phyloP scores from a whole-genome alignment of 2,797 vertebrate genomes.

The Poecilia velifera region DNA sequence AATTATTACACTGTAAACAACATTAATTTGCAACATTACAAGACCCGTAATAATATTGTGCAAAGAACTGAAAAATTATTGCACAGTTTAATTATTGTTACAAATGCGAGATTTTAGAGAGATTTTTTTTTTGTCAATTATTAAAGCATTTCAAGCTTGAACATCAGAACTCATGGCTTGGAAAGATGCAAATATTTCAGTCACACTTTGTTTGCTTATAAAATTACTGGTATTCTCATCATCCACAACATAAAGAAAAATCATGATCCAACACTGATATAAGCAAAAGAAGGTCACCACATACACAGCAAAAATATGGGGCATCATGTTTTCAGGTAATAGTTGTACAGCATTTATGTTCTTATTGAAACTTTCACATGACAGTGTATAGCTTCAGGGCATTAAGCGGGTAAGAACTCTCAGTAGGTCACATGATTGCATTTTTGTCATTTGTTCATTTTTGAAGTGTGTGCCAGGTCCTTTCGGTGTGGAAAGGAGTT shows the following conservation, averaged over 20 bases:
- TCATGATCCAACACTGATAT: not conserved
- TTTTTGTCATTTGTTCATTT: not conserved
- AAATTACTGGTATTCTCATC: not conserved
- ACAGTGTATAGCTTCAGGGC: not conserved
- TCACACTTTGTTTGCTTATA: not conserved
- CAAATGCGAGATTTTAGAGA: not conserved
- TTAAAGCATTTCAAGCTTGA: not conserved
- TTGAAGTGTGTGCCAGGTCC: not conserved
- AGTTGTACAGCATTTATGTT: not conserved
- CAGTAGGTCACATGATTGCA: not conserved
- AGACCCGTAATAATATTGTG: not conserved
- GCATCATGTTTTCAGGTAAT: not conserved
- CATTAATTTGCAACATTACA: not conserved
- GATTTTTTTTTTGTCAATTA: not conserved
- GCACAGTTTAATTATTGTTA: slow-evolving; percentile 1
- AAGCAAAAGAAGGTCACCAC: not conserved
- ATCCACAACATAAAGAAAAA: not conserved
- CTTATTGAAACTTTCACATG: not conserved
- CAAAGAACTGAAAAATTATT: not conserved
- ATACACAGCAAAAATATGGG: not conserved
- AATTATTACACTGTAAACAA: not conserved
- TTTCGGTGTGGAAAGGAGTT: not conserved
- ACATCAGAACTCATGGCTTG: not conserved
- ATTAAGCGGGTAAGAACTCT: not conserved
- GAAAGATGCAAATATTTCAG: not conserved